Conservation (phyloP, 2,797 vertebrate species). For the Rhadinocentrus ornatus region DNA sequence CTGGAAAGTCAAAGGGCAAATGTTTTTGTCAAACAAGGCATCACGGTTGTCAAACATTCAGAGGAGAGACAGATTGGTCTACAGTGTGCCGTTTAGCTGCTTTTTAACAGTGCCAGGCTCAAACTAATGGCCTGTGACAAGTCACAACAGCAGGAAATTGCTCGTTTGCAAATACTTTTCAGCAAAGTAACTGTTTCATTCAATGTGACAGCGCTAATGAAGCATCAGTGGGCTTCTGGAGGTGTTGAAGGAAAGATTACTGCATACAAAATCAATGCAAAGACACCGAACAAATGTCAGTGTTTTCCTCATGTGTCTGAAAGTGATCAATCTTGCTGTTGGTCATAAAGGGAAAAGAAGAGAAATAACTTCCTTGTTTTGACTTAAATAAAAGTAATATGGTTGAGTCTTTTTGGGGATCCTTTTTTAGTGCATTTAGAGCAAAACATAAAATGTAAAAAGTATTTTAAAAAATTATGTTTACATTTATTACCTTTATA, state of each 20-base stretch:
- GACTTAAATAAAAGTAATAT: not conserved
- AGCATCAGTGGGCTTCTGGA: constrained; percentile 74
- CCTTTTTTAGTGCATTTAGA: not conserved
- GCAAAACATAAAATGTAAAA: not conserved
- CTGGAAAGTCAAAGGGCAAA: constrained; percentile 81
- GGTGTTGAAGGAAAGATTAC: constrained; percentile 70
- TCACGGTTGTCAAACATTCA: constrained; percentile 76
- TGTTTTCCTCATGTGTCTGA: constrained; percentile 59
- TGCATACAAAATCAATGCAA: constrained; percentile 68
- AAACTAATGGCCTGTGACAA: constrained; percentile 79
- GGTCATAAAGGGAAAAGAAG: constrained; percentile 33
- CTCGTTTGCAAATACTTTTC: constrained; percentile 77
- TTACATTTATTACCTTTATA: constrained; percentile 80
- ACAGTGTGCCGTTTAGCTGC: constrained; percentile 68
- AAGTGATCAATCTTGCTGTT: constrained; percentile 56
- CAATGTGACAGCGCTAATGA: constrained; percentile 79
- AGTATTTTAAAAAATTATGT: not conserved
- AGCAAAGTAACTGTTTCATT: constrained; percentile 75
- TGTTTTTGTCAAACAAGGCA: constrained; percentile 67
- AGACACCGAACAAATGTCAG: constrained; percentile 73
- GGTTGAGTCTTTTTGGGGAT: not conserved
- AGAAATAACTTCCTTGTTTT: constrained; percentile 29
- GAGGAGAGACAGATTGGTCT: constrained; percentile 69
- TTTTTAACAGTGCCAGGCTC: constrained; percentile 65
- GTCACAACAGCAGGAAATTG: constrained; percentile 78